Conservation (phyloP, 2,888 invertebrate genomes). For the Merodon equestris region DNA sequence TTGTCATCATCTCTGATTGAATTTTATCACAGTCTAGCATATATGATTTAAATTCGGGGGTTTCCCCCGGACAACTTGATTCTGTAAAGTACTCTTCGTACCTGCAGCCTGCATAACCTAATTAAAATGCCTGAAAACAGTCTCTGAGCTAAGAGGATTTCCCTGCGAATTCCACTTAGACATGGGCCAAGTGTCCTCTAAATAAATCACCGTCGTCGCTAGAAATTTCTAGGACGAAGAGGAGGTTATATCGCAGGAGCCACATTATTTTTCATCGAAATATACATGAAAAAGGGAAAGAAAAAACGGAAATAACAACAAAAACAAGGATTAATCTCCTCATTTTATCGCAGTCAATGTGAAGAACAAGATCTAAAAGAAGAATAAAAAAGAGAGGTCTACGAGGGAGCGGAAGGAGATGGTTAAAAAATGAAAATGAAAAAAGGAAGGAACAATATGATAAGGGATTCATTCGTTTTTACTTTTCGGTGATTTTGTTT, state of each 20-base stretch:
- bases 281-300: constrained; percentile 9
- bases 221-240: constrained; percentile 38
- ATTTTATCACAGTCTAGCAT: no score
- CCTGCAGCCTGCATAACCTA: constrained; percentile 20
- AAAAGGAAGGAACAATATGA: constrained; percentile 58
- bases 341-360: constrained; percentile 40
- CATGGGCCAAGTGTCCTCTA: constrained; percentile 27
- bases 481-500: constrained; percentile 33
- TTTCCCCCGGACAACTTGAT: no score
- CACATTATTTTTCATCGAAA: constrained; percentile 46
- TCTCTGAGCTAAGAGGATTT: constrained; percentile 31
- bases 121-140: constrained; percentile 42
- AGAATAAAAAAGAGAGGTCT: constrained; percentile 37
- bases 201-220: constrained; percentile 51
- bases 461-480: constrained; percentile 53
- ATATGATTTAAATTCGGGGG: no score
- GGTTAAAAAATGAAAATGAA: constrained; percentile 57
- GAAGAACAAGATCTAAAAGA: constrained; percentile 33
- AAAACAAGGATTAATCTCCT: constrained; percentile 61
- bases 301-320: constrained; percentile 42
- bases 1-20: no score
- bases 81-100: no score
- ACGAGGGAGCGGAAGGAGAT: constrained; percentile 52
- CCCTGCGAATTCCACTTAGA: constrained; percentile 27
- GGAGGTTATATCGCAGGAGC: constrained; percentile 57